Base-by-base conservation (phyloP, 2,797 vertebrate species). In the Eurystomus glaucurus region DNA sequence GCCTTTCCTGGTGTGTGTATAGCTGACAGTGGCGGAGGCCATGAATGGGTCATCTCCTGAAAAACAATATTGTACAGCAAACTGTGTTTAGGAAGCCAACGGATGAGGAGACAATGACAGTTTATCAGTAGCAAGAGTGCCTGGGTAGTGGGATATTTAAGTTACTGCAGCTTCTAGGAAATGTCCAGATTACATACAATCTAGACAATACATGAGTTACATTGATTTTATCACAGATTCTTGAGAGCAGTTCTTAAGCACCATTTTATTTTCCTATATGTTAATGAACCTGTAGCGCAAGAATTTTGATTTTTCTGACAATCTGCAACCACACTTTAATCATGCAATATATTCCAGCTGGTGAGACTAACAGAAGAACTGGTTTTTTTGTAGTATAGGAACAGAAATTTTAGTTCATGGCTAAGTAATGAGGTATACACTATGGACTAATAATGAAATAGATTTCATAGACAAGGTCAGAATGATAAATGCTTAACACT, bases 11-110 rank as follows among this genome's bases (percentile, higher is more conserved):
- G 98, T 89, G 99, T 98, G 90, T 99, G 98, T 97, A 99, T 98
- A 94, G 99, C 99, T 90, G 99, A 98, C 54, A 98, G 97, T 14
- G 98, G 98, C 0, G 98, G 97, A 89, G 98, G 98, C 99, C 99
- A 99, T 89, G 98, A 99, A 98, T 99, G 99, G 97, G 99, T 99
- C 99, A 99, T 99, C 98, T 99, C 99, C 99, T 99, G 98, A 75
- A 93, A 91, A 97, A 94, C 64, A 91, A n/a, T 16, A 88, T 85
- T 26, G 39, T 69, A 81, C 77, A 96, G 71, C 33, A 91, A 90
- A 94, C 39, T 85, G 51, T 25, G 41, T 81, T 96, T 88, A 97
- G 55, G 75, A 76, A 96, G 51, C 85, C 83, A 92, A 2, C 20
- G 51, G 87, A 92, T 94, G 18, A 70, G 17, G 54, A 90, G 35